Base-by-base conservation (phyloP, 2,113 vertebrate species). In the Myotis brandtii region DNA sequence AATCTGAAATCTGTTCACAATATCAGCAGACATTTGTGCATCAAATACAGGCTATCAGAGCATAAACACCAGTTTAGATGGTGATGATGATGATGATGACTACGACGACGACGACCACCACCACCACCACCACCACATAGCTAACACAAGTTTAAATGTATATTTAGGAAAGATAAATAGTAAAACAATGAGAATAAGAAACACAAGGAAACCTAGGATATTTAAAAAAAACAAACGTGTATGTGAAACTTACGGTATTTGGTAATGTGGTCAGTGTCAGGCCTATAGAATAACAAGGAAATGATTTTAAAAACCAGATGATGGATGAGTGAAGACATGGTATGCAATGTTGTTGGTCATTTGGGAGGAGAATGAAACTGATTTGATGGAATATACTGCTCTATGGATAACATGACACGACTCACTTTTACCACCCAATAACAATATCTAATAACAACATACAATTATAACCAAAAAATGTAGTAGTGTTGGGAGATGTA, bases 1-100 rank as follows among this genome's bases (percentile, higher is more conserved):
- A 48, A 90, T 93, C 50, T 79, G 40, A 92, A 96, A 91, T 94
- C 10, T 88, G 48, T 76, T 87, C 67, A 67, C 34, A 92, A 18
- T 81, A 87, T 27, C 76, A 94, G n/a, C 30, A 93, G 85, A 75
- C 40, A 43, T 73, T 46, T 79, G 10, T 34, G 50, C 0, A 67
- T 40, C 46, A 75, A 43, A 34, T 46, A 92, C 14, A 25, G 13
- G 21, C 21, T 52, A 70, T 50, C 50, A 90, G 0, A 80, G 67
- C 56, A 94, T 54, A 82, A 89, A 64, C 40, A 81, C 18, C 30
- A 89, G 48, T 17, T 23, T 43, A 76, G 2, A 25, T 16, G 5
- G 62, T n/a, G 43, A 76, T 62, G 9, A 56, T 48, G 30, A 66
- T 18, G 9, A n/a, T 30, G 17, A 20, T 1, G 4, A 37, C 11